These are phyloP conservation scores for Diaprepes abbreviatus DNA, from an alignment of 2,888 invertebrate genomes.

Conservation along the genomic window DNA sequence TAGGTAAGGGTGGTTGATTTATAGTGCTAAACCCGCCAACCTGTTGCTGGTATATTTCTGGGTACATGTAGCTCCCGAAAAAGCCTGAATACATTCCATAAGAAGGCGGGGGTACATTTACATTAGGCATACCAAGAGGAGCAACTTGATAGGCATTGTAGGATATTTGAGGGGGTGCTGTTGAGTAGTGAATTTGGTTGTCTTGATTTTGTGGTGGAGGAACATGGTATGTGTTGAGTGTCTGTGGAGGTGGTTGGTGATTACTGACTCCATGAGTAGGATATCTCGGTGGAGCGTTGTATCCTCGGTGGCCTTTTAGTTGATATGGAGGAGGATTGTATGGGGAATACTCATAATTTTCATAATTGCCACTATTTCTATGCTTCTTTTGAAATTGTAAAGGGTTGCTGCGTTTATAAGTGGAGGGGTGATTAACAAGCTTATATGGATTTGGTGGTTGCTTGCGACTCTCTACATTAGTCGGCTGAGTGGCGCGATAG, in stretches of 20 bases:
- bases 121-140: slow-evolving; percentile 54
- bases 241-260: slow-evolving; percentile 25
- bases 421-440: slow-evolving; percentile 15
- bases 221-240: slow-evolving; percentile 5
- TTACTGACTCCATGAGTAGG: slow-evolving; percentile 7
- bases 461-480: background rate
- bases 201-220: slow-evolving; percentile 41
- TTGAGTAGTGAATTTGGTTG: slow-evolving; percentile 26
- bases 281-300: slow-evolving; percentile 16
- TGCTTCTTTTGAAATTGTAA: slow-evolving; percentile 2
- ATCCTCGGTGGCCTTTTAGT: slow-evolving; percentile 13
- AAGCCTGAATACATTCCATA: slow-evolving; percentile 53
- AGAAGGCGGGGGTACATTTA: slow-evolving; percentile 59
- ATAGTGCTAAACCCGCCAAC: slow-evolving; percentile 12
- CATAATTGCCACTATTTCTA: background rate
- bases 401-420: slow-evolving; percentile 5
- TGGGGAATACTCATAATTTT: slow-evolving; percentile 5
- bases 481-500: background rate
- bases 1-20: slow-evolving; percentile 69
- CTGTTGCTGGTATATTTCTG: slow-evolving; percentile 58
- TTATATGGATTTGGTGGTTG: slow-evolving; percentile 11
- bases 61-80: slow-evolving; percentile 61
- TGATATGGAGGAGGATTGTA: slow-evolving; percentile 18
- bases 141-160: slow-evolving; percentile 57
- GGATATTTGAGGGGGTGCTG: slow-evolving; percentile 51